These are phyloP conservation scores for Episyrphus balteatus DNA, from an alignment of 1,140 invertebrate species.

Conservation along the genomic window DNA sequence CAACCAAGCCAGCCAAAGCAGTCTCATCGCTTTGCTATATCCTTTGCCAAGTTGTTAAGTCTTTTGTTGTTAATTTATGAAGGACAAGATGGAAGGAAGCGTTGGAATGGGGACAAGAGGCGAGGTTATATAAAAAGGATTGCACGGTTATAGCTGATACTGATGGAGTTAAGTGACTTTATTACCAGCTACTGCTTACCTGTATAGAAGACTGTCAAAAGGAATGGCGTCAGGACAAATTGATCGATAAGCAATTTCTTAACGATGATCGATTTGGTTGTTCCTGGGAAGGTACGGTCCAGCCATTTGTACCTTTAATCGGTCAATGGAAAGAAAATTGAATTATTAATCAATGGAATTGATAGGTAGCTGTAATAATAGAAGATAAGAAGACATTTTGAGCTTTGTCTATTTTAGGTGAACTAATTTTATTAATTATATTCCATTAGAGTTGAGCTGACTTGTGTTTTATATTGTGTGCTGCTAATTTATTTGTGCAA, in stretches of 20 bases:
- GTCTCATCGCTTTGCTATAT: background rate
- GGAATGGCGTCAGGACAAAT: constrained; percentile 58
- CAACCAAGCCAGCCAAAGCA: background rate
- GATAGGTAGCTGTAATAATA: background rate
- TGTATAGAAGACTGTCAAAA: constrained; percentile 57
- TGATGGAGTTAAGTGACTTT: background rate
- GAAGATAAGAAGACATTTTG: too few relatives aligned
- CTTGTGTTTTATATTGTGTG: too few relatives aligned
- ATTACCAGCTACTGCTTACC: constrained; percentile 40
- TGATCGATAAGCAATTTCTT: constrained; percentile 68
- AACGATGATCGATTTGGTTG: constrained; percentile 46
- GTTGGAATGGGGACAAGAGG: too few relatives aligned
- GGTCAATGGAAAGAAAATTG: background rate
- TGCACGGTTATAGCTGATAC: too few relatives aligned
- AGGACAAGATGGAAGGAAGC: too few relatives aligned
- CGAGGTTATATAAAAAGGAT: too few relatives aligned
- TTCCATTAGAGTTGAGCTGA: too few relatives aligned
- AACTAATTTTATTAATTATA: too few relatives aligned
- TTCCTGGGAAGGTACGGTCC: constrained; percentile 57
- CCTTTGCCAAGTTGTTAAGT: too few relatives aligned
- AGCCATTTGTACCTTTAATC: constrained; percentile 65
- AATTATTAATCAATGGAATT: background rate
- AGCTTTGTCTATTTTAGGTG: too few relatives aligned
- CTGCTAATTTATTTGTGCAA: too few relatives aligned
- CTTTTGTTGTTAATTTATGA: too few relatives aligned